Conservation (phyloP, 2,797 vertebrate genomes). For the Myotis daubentonii region DNA sequence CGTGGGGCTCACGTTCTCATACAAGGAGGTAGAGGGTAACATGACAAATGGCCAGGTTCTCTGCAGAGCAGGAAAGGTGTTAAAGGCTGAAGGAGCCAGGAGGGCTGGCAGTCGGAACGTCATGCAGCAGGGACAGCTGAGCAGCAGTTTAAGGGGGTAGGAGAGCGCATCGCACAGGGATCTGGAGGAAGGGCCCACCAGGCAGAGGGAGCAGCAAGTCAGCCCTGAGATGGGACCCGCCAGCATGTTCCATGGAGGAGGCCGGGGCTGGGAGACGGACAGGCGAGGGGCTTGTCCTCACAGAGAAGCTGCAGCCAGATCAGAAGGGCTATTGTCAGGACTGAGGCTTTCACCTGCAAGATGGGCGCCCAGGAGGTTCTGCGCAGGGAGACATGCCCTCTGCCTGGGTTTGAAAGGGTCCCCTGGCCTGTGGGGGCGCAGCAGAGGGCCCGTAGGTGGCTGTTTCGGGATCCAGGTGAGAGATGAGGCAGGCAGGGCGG, state of each 20-base stretch:
- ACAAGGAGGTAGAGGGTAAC: not conserved
- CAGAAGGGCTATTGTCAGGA: not conserved
- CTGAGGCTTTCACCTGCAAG: not conserved
- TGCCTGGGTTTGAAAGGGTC: not conserved
- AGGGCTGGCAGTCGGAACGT: not conserved
- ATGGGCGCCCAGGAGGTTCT: fast-evolving
- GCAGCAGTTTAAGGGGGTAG: not conserved
- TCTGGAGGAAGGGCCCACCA: not conserved
- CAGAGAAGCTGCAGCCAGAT: not conserved
- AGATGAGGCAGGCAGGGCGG: fast-evolving
- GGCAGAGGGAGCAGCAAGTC: not conserved
- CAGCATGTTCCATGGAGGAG: not conserved
- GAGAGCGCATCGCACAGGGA: too few species aligned
- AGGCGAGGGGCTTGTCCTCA: too few species aligned
- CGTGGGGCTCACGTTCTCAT: not conserved
- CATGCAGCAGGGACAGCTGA: not conserved
- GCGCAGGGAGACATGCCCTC: not conserved
- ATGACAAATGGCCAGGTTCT: not conserved
- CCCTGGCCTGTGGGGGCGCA: not conserved
- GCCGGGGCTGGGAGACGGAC: too few species aligned
- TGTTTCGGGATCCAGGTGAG: fast-evolving
- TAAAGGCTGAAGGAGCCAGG: not conserved
- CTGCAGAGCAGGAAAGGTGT: not conserved
- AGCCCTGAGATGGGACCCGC: not conserved
- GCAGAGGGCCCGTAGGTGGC: not conserved